These are phyloP conservation scores for Tinea semifulvella DNA, from an alignment of 2,888 invertebrate species.

Conservation along the genomic window DNA sequence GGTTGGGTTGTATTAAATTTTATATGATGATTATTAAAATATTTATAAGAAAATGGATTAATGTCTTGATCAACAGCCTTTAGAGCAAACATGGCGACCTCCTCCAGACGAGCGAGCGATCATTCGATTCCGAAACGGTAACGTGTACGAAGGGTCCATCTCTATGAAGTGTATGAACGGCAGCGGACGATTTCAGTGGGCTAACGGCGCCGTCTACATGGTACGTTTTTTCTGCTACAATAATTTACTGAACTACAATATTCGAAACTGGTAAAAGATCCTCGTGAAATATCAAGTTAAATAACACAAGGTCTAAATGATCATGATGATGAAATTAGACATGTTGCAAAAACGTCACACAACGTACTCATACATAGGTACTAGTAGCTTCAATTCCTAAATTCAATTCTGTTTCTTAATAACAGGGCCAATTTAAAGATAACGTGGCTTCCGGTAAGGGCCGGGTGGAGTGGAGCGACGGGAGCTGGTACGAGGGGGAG, in stretches of 20 bases:
- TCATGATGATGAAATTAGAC: no score
- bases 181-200: conserved; percentile 65
- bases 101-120: conserved; percentile 49
- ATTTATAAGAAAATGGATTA: no score
- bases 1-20: not conserved
- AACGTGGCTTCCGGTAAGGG: conserved; percentile 67
- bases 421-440: conserved; percentile 64
- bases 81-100: conserved; percentile 35
- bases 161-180: conserved; percentile 67
- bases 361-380: no score
- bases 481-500: conserved; percentile 67
- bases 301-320: no score
- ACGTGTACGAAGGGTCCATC: conserved; percentile 62
- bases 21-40: no score
- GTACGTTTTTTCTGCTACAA: conserved; percentile 31
- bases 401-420: no score
- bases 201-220: conserved; percentile 64
- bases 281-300: no score
- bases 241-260: no score
- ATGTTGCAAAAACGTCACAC: no score
- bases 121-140: conserved; percentile 65
- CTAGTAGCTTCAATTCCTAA: no score
- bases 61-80: not conserved
- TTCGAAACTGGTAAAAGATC: no score
- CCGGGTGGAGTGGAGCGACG: conserved; percentile 59